Base-by-base conservation (phyloP, 2,113 vertebrate species). In the Azemiops feae region DNA sequence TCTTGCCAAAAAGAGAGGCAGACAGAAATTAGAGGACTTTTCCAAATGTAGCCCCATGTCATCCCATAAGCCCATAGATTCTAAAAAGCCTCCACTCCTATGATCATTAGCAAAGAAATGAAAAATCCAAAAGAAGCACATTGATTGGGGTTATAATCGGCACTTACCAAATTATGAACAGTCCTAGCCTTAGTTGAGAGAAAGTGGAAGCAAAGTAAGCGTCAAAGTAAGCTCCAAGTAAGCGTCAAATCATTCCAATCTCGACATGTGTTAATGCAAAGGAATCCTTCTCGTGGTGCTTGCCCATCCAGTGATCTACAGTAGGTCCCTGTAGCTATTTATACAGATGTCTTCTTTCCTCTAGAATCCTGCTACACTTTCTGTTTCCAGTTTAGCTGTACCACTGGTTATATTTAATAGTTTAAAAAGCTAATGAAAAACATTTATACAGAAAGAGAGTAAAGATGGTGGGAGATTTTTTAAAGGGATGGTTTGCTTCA, bases 181-280 rank as follows among this genome's bases (percentile, higher is more conserved):
- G 27, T 39, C 27, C 20, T 39, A 55, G 47, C 30, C 53, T 34
- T 45, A 89, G 57, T 9, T 10, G 23, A 54, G 22, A 94, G 43
- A 94, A 91, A 91, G 93, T 6, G 87, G 52, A 92, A 94, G 93
- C 9, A 22, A 74, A 47, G 45, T 47, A 47, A 47, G 1, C 7
- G 0, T 88, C 60, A 90, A 18, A 86, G 89, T 55, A 25, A 34
- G 54, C 34, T 53, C 60, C 89, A 22, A 86, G 89, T 60, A 25
- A 34, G 54, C 34, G 45, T 34, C 0, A 1, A 27, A 25, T n/a
- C 25, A 88, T 14, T 34, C 6, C 50, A 30, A 4, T 22, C 30
- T 30, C 39, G n/a, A 3, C 93, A 55, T 6, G 11, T n/a, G 1
- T n/a, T 9, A 91, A 34, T 50, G 22, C 58, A 60, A 60, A 87